phyloP scores from a whole-genome alignment of 1,140 invertebrate species.

The Cyphomyrmex costatus region DNA sequence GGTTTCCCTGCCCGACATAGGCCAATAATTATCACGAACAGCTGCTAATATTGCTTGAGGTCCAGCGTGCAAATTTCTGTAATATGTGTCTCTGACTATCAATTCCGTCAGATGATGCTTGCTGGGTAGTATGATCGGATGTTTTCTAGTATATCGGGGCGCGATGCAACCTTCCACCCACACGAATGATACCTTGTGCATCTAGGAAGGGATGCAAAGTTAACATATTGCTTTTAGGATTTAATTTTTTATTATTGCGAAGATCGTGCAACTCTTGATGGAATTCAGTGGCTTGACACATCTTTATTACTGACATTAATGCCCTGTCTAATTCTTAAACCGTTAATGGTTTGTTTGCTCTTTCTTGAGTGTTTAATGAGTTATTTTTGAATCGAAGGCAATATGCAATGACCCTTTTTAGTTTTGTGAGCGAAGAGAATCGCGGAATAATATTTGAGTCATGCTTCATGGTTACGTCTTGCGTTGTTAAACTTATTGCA shows the following conservation, averaged over 20 bases:
- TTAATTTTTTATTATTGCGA: neutral
- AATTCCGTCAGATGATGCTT: conserved; percentile 14
- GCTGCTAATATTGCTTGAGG: neutral
- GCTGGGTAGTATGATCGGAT: neutral
- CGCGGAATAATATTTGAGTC: neutral
- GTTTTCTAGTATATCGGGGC: neutral
- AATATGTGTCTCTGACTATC: conserved; percentile 1
- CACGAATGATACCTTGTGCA: neutral
- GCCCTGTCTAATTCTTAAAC: too few species aligned
- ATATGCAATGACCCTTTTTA: too few species aligned
- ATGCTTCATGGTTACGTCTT: too few species aligned
- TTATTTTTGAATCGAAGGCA: too few species aligned
- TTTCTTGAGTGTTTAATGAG: too few species aligned
- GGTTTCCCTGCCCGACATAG: neutral
- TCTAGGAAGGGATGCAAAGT: neutral
- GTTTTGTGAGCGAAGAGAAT: too few species aligned
- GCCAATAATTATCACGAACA: neutral
- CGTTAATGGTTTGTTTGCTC: too few species aligned
- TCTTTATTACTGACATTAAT: too few species aligned
- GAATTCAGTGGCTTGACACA: too few species aligned
- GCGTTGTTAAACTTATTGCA: too few species aligned
- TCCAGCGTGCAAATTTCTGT: conserved; percentile 1
- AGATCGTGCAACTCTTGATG: neutral
- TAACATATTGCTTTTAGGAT: neutral
- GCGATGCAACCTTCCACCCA: neutral